phyloP scores from a whole-genome alignment of 2,888 invertebrate genomes.

The Epistrophella euchroma region DNA sequence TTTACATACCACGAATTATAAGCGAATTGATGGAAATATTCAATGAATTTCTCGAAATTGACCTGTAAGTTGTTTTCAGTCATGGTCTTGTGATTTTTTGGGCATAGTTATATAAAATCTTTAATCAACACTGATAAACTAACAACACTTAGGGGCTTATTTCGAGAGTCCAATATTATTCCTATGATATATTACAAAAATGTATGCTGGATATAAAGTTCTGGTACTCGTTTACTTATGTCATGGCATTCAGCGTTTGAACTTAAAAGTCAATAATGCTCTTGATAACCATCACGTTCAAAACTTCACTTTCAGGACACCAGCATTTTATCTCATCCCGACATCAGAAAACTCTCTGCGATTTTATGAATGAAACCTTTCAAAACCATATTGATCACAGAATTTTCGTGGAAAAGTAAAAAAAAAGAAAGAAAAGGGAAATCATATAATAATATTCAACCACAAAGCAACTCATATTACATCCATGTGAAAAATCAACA shows the following conservation, averaged over 20 bases:
- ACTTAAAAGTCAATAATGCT: not conserved
- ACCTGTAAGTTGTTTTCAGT: too few relatives aligned
- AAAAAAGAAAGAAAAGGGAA: conserved; percentile 49
- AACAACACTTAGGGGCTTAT: too few relatives aligned
- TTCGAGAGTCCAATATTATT: too few relatives aligned
- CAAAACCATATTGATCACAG: conserved; percentile 49
- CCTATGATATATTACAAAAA: too few relatives aligned
- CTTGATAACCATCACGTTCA: not conserved
- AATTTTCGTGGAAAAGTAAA: conserved; percentile 65
- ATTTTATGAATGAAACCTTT: conserved; percentile 44
- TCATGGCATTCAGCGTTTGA: not conserved
- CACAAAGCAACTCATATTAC: conserved; percentile 75
- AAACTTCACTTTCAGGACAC: not conserved
- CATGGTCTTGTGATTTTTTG: too few relatives aligned
- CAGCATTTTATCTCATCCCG: conserved; percentile 20
- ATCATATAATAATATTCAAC: conserved; percentile 71
- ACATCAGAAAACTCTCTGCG: conserved; percentile 27
- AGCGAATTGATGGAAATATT: too few relatives aligned
- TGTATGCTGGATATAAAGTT: too few relatives aligned
- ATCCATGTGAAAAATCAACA: conserved; percentile 74
- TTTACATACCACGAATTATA: too few relatives aligned
- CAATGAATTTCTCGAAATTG: too few relatives aligned
- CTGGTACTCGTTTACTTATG: too few relatives aligned
- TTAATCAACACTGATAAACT: too few relatives aligned
- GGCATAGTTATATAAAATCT: too few relatives aligned